A percentile compares a stretch with the other conserved stretches of the same genome.
Evolutionary conservation across 2,888 invertebrate genomes (phyloP).

Genomic region (Drosophila paranaensis): DNA sequence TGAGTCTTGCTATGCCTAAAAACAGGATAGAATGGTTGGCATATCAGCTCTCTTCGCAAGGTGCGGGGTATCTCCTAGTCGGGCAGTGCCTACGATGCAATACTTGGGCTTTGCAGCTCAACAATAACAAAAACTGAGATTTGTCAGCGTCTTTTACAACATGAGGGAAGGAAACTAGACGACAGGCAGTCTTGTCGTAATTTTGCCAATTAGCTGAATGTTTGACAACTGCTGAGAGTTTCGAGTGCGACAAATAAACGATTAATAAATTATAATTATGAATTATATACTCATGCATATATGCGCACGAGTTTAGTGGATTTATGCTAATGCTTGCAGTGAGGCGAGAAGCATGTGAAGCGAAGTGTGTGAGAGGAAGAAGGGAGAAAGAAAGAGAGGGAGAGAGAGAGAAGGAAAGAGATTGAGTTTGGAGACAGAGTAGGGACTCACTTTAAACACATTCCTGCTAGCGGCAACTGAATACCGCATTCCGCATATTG

Average conservation of each 20-base stretch:
- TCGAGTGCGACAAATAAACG: too few relatives aligned
- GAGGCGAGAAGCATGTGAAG: not conserved
- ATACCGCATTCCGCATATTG: conserved; percentile 1
- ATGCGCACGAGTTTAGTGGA: not conserved
- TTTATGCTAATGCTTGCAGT: conserved; percentile 3
- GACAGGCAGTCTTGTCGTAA: too few relatives aligned
- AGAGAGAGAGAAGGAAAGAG: not conserved
- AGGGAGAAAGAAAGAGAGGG: not conserved
- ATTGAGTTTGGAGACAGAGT: not conserved
- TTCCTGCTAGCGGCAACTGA: not conserved
- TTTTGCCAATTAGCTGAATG: too few relatives aligned
- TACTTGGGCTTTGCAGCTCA: too few relatives aligned
- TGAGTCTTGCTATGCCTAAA: too few relatives aligned
- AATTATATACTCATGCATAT: not conserved
- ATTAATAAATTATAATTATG: too few relatives aligned
- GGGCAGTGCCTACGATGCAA: not conserved
- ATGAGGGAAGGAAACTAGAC: too few relatives aligned
- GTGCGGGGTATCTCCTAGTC: not conserved
- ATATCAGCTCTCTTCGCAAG: too few relatives aligned
- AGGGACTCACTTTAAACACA: not conserved
- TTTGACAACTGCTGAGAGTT: too few relatives aligned
- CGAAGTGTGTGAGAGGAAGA: not conserved
- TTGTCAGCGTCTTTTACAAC: too few relatives aligned
- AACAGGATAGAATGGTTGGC: too few relatives aligned
- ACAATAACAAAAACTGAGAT: too few relatives aligned